Percentiles rank a stretch among this genome's conserved stretches.
Evolutionary conservation across 2,888 invertebrate genomes (phyloP).

Genomic region (Drosophila paranaensis): DNA sequence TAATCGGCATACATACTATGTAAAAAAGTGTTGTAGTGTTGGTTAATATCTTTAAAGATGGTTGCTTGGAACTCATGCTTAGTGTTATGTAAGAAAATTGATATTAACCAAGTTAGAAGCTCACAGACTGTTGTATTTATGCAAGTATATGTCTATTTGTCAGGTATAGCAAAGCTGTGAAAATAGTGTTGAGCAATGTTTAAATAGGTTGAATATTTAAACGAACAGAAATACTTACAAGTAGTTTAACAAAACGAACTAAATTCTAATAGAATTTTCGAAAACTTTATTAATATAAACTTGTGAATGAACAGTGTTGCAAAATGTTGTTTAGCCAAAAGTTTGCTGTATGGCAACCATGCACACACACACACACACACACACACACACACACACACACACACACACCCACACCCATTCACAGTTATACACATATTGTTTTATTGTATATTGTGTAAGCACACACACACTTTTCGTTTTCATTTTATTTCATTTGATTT

Average conservation of each 20-base stretch:
- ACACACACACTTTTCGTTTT: conserved; percentile 44
- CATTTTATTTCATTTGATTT: conserved; percentile 38
- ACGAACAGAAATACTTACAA: too few species aligned
- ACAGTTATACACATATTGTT: conserved; percentile 13
- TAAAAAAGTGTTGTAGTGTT: too few species aligned
- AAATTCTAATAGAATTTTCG: not conserved
- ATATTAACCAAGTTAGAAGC: too few species aligned
- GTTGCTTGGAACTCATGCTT: too few species aligned
- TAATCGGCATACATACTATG: too few species aligned
- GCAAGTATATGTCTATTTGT: too few species aligned
- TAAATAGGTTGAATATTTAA: not conserved
- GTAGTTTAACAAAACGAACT: not conserved
- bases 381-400: not conserved
- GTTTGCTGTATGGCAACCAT: not conserved
- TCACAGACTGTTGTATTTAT: too few species aligned
- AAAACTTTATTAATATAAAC: not conserved
- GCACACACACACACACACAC: conserved; percentile 1
- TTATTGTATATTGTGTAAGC: conserved; percentile 48
- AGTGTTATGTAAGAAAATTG: too few species aligned
- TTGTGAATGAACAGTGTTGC: conserved; percentile 10
- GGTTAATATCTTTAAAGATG: not conserved
- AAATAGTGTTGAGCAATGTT: not conserved
- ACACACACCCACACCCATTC: conserved; percentile 4
- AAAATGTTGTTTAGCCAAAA: not conserved
- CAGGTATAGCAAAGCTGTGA: too few species aligned